phyloP scores from a whole-genome alignment of 2,888 invertebrate genomes.

The Plebejus argus region DNA sequence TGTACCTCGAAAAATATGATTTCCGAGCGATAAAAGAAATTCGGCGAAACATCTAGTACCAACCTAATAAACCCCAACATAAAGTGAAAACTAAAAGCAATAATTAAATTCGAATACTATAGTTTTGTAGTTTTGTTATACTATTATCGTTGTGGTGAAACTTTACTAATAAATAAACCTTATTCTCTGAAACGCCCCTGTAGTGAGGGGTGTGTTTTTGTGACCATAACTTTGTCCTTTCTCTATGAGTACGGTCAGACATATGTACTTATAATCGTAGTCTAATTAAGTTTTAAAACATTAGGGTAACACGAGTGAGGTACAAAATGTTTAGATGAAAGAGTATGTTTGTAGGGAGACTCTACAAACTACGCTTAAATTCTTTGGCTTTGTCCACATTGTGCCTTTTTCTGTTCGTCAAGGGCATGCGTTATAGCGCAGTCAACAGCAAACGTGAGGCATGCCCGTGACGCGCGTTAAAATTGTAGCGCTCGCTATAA shows the following conservation, averaged over 20 bases:
- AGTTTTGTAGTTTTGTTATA: constrained; percentile 54
- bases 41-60: too few species aligned
- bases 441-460: too few species aligned
- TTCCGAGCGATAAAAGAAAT: too few species aligned
- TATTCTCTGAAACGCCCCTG: constrained; percentile 68
- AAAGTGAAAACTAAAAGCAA: constrained; percentile 26
- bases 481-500: too few species aligned
- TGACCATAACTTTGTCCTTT: constrained; percentile 68
- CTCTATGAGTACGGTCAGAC: constrained; percentile 70
- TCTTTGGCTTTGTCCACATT: too few species aligned
- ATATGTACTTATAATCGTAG: constrained; percentile 72
- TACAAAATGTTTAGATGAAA: not conserved
- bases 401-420: too few species aligned
- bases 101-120: constrained; percentile 21
- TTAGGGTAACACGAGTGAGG: not conserved
- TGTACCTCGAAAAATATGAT: too few species aligned
- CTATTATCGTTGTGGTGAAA: constrained; percentile 64
- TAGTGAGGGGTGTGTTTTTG: constrained; percentile 60
- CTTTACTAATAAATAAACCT: constrained; percentile 78
- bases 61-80: not conserved
- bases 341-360: too few species aligned
- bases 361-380: too few species aligned
- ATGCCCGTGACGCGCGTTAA: too few species aligned
- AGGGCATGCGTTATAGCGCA: too few species aligned
- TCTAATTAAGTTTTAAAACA: constrained; percentile 61